A percentile compares a stretch with the other conserved stretches of the same genome.
Evolutionary conservation across 92 coral and sea anemone genomes (phyloP).

Genomic region (Epizoanthus fatuus): DNA sequence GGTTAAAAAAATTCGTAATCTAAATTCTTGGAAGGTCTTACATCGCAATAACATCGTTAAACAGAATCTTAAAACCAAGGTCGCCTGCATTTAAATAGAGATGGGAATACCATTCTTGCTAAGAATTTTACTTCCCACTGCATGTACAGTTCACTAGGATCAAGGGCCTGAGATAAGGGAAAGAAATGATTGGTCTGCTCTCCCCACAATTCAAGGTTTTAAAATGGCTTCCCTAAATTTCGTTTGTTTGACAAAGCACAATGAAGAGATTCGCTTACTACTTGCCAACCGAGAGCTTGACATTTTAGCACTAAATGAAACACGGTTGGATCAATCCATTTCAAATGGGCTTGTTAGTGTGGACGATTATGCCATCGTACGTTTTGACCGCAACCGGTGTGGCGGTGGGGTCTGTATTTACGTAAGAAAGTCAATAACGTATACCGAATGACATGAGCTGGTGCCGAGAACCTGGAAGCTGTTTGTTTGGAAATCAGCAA

Average conservation of each 20-base stretch:
- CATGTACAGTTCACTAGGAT: slow-evolving; percentile 3
- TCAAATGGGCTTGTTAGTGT: slow-evolving; percentile 17
- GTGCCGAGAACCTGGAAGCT: slow-evolving; percentile 46
- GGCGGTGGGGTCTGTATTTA: slow-evolving; percentile 32
- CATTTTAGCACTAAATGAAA: slow-evolving; percentile 9
- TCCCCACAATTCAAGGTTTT: slow-evolving; percentile 7
- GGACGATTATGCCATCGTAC: slow-evolving; percentile 17
- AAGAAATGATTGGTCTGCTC: not conserved
- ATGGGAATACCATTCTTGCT: slow-evolving; percentile 4
- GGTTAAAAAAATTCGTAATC: not conserved
- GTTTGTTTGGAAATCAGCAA: slow-evolving; percentile 37
- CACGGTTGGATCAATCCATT: slow-evolving; percentile 8
- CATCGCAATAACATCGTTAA: slow-evolving; percentile 4
- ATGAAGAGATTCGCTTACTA: slow-evolving; percentile 29
- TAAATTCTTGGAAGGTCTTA: slow-evolving; percentile 12
- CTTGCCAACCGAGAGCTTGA: slow-evolving; percentile 11
- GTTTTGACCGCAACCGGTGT: slow-evolving; percentile 18
- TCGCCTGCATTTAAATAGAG: slow-evolving; percentile 10
- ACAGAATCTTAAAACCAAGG: slow-evolving; percentile 14
- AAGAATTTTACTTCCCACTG: slow-evolving; percentile 20
- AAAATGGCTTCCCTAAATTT: slow-evolving; percentile 10
- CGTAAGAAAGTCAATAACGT: slow-evolving; percentile 14
- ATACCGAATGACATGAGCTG: slow-evolving; percentile 10
- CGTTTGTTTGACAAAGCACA: not conserved
- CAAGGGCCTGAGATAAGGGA: not conserved